Evolutionary conservation across 2,888 invertebrate species (phyloP), one percentile per base, ranked within the genome.

Genomic region (Epinotia brunnichana): DNA sequence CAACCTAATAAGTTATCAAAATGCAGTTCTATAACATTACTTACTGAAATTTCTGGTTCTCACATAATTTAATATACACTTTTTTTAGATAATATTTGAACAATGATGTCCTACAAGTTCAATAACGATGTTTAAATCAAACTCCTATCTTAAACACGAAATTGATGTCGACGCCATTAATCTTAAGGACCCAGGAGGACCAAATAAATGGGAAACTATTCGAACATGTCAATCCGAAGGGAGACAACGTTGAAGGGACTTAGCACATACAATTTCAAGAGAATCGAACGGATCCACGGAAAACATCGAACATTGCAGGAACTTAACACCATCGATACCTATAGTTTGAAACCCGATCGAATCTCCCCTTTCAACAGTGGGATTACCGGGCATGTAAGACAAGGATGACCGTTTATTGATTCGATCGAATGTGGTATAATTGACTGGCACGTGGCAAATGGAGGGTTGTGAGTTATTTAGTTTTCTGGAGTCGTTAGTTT

Each of bases 81-180:
- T 35, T 35, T 35, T 29, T 5, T 7, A 29, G 29, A 29, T 0
- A 29, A 9, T 9, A 35, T 35, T 35, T 9, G 35, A 35, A 35
- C 35, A 3, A 21, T 4, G 19, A 1, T 13, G 13, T 53, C 9
- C 17, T 53, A 19, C 19, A 3, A 24, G 13, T n/a, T 53, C 15
- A 56, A 24, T 7, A 56, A 24, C 53, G 2, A 57, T 13, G 9
- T 57, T 15, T 29, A 29, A 57, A 35, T 24, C 35, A 24, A 57
- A 51, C 35, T 48, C 39, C 24, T 53, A 57, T 53, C 24, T 19
- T n/a, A 21, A 39, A 64, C 70, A 64, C 41, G 11, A 53, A 66
- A 66, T 63, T 59, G 24, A 66, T 66, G 70, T 70, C 29, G 60
- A 66, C 64, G 66, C 59, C 70, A 64, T 56, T 69, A 62, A 24